Percentiles rank a stretch among this genome's conserved stretches.
phyloP scores from a whole-genome alignment of 2,888 invertebrate species.

The Yponomeuta evonymella region DNA sequence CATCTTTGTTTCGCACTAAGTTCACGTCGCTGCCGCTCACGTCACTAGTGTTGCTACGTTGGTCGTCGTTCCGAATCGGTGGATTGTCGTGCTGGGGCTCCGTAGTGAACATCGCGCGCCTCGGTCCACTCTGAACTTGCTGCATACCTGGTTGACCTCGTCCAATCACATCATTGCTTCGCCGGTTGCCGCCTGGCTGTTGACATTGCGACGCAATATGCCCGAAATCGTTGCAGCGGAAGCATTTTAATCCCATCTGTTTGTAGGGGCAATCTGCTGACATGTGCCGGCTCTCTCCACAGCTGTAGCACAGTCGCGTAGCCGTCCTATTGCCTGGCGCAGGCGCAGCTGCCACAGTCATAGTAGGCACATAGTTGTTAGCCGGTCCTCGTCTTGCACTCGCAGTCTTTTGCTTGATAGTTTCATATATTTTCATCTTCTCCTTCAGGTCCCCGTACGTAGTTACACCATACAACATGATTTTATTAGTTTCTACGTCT shows the following conservation, averaged over 20 bases:
- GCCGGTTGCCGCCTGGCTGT: constrained; percentile 4
- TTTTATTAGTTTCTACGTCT: constrained; percentile 25
- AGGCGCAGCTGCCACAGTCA: constrained; percentile 20
- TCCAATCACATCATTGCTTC: constrained; percentile 5
- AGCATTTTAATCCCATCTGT: constrained; percentile 13
- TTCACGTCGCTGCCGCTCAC: not conserved
- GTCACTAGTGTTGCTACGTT: not conserved
- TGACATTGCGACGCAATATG: constrained; percentile 14
- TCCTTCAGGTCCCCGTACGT: constrained; percentile 25
- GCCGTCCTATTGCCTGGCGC: constrained; percentile 3
- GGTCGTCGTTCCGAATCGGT: not conserved
- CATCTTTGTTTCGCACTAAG: not conserved
- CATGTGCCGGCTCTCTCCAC: not conserved
- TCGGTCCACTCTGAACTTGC: constrained; percentile 2
- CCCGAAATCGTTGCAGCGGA: constrained; percentile 22
- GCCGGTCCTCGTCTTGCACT: not conserved
- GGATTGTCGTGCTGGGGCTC: not conserved
- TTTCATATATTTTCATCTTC: constrained; percentile 24
- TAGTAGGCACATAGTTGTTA: constrained; percentile 17
- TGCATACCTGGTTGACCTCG: not conserved
- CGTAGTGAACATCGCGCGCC: constrained; percentile 6
- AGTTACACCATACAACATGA: constrained; percentile 25
- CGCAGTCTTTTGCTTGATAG: constrained; percentile 14
- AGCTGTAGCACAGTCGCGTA: constrained; percentile 10
- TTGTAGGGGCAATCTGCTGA: constrained; percentile 11